Conservation (phyloP, 2,113 vertebrate species). For the Opisthocomus hoazin region DNA sequence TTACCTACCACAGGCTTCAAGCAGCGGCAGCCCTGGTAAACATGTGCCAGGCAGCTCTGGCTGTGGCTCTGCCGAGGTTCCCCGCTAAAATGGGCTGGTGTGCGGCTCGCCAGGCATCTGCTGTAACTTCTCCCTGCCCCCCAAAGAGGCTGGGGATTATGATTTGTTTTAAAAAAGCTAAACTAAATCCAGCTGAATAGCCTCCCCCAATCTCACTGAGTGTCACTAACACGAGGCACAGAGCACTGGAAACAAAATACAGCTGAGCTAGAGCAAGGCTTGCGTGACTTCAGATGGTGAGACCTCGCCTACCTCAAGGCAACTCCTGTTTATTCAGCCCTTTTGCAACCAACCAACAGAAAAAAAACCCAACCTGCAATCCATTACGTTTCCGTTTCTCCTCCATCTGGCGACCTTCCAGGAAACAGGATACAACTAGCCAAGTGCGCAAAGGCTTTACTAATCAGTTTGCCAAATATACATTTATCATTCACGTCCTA, state of each 20-base stretch:
- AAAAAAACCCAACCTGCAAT: not conserved
- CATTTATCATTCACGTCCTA: constrained; percentile 50
- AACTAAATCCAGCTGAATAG: not conserved
- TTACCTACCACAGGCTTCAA: not conserved
- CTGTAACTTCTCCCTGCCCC: not conserved
- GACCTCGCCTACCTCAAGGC: constrained; percentile 64
- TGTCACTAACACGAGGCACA: constrained; percentile 29
- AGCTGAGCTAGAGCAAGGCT: constrained; percentile 45
- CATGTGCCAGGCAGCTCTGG: not conserved
- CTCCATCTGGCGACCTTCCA: constrained; percentile 51
- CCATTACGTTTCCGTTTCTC: constrained; percentile 48
- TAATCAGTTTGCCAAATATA: constrained; percentile 55
- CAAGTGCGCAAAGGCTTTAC: constrained; percentile 49
- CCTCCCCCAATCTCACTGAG: constrained; percentile 10
- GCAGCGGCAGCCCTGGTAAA: not conserved
- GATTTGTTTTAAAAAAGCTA: not conserved
- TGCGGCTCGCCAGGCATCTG: not conserved
- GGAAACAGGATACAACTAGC: constrained; percentile 59
- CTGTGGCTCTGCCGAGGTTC: not conserved
- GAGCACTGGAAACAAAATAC: constrained; percentile 41
- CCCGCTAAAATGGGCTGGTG: not conserved
- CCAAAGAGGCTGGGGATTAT: not conserved
- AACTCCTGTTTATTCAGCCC: constrained; percentile 62
- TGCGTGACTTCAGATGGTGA: constrained; percentile 67
- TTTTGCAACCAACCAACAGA: constrained; percentile 25